Evolutionary conservation across 2,888 invertebrate genomes (phyloP), one percentile per base, ranked within the genome.

Genomic region (Drosophila quasianomalipes): DNA sequence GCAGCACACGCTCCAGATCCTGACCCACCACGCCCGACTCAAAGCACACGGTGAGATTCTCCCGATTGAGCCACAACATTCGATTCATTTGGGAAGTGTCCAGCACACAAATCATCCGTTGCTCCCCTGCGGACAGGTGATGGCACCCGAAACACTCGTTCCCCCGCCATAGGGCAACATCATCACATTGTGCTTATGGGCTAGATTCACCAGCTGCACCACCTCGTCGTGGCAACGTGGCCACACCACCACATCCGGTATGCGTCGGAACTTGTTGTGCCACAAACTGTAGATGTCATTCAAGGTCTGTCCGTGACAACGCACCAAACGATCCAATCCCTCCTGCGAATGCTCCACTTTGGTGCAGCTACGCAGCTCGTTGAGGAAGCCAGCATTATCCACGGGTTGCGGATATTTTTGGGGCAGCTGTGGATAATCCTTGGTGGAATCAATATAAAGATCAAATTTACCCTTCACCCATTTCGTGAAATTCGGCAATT

Each of bases 71-170:
- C 98, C 99, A 99, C 37, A 99, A 93, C 92, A 99, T 96, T 79
- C 96, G 95, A 94, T 98, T 99, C 98, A 99, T 98, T 92, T 98
- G 97, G 33, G 98, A 97, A 53, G 98, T 99, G 93, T 99, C 99
- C 74, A 99, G 92, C 0, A 97, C 97, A 39, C 98, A 95, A 75
- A 99, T 98, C 82, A 97, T 96, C 59, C 97, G 94, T 31, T 94
- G 94, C 93, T 98, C 98, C 33, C 93, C 19, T 94, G 94, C 0
- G 99, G 99, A 92, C 99, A 99, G 58, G 96, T 96, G 14, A 98
- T 95, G 0, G 97, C 96, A 1, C 97, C 97, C 0, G 98, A 97
- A 0, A 99, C 99, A 51, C 97, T 98, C 0, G 99, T 99, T 1
- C 98, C 99, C 2, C 99, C 99, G 0, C 99, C 99, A 93, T 96